Conservation (phyloP, 2,113 vertebrate species). For the Sigmodon hispidus region DNA sequence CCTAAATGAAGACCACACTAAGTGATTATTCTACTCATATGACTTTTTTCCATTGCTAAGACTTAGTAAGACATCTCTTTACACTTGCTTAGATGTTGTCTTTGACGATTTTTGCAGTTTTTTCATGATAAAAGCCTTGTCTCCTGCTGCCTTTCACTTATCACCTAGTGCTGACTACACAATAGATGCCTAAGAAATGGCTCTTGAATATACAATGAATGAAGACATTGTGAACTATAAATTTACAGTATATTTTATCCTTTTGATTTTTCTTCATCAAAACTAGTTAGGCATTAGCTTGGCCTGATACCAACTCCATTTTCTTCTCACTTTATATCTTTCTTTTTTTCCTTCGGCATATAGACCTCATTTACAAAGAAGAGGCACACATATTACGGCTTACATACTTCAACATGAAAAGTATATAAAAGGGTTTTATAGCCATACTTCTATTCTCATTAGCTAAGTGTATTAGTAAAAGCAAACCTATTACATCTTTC, state of each 20-base stretch:
- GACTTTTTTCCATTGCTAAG: not conserved
- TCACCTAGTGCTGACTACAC: constrained; percentile 16
- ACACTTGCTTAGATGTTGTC: not conserved
- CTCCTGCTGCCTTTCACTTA: constrained; percentile 10
- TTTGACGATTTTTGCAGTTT: not conserved
- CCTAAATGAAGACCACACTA: not conserved
- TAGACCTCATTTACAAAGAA: constrained; percentile 75
- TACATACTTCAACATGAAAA: constrained; percentile 81
- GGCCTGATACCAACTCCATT: constrained; percentile 64
- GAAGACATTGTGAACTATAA: constrained; percentile 38
- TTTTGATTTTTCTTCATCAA: constrained; percentile 62
- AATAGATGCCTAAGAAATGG: constrained; percentile 43
- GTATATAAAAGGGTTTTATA: constrained; percentile 79
- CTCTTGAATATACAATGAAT: constrained; percentile 27
- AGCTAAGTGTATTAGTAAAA: constrained; percentile 81
- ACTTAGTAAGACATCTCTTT: not conserved
- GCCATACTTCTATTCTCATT: constrained; percentile 80
- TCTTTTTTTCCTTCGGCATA: not conserved
- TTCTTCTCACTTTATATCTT: constrained; percentile 64
- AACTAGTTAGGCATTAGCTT: constrained; percentile 61
- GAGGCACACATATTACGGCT: constrained; percentile 59
- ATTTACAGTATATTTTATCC: constrained; percentile 57
- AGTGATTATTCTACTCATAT: not conserved
- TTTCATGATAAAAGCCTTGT: not conserved
- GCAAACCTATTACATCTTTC: constrained; percentile 69